Evolutionary conservation across 2,797 vertebrate genomes (phyloP).

Genomic region (Salarias fasciatus): DNA sequence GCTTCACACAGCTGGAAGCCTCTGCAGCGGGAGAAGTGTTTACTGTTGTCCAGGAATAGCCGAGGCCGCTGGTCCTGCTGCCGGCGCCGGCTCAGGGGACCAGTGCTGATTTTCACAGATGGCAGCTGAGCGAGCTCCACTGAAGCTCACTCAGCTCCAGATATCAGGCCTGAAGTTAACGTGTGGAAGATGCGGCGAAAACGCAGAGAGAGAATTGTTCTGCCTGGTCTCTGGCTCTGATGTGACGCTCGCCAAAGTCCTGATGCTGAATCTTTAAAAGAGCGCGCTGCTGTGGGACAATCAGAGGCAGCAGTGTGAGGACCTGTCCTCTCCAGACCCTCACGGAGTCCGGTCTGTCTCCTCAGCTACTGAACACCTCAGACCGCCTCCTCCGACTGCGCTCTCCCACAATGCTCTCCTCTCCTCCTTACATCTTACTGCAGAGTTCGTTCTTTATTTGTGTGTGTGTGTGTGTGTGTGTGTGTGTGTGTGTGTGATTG

Average conservation of each 20-base stretch:
- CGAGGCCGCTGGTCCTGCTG: constrained; percentile 27
- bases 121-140: constrained; percentile 10
- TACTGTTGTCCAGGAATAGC: constrained; percentile 42
- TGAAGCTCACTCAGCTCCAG: not conserved
- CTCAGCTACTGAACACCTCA: constrained; percentile 8
- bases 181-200: not conserved
- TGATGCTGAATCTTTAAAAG: not conserved
- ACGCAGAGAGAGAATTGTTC: not conserved
- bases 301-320: not conserved
- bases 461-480: not conserved
- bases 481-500: constrained; percentile 57
- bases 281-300: constrained; percentile 17
- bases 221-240: constrained; percentile 23
- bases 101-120: constrained; percentile 1
- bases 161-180: constrained; percentile 1
- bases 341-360: constrained; percentile 20
- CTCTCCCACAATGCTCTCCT: constrained; percentile 45
- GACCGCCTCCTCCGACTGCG: not conserved
- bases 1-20: constrained; percentile 15
- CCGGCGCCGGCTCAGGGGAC: constrained; percentile 35
- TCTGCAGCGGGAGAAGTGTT: constrained; percentile 17
- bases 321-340: not conserved
- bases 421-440: constrained; percentile 27
- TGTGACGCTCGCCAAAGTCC: not conserved
- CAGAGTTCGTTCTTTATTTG: not conserved